Percentiles rank a stretch among this genome's conserved stretches.
These are phyloP conservation scores for Lamproptera curius DNA, from an alignment of 2,888 invertebrate genomes.

Conservation along the genomic window DNA sequence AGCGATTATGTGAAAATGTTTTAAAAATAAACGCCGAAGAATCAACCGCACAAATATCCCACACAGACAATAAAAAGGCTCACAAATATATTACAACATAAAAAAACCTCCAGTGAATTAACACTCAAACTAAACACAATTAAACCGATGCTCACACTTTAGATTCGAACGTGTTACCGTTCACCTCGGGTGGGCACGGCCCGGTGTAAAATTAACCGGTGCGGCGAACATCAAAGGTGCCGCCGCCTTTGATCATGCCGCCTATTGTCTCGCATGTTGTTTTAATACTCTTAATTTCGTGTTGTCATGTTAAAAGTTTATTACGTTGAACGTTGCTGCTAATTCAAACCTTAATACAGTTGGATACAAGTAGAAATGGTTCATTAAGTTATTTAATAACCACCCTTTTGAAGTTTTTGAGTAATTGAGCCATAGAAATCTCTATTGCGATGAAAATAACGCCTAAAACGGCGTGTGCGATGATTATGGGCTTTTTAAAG, in stretches of 20 bases:
- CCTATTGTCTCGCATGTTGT: constrained; percentile 70
- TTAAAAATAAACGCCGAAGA: too few species aligned
- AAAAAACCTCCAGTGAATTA: neutral
- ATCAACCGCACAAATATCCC: too few species aligned
- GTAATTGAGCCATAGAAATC: constrained; percentile 1
- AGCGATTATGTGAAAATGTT: too few species aligned
- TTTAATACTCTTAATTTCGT: constrained; percentile 67
- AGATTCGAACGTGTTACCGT: constrained; percentile 5
- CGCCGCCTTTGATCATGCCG: constrained; percentile 57
- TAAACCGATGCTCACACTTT: constrained; percentile 7
- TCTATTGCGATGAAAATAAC: constrained; percentile 20
- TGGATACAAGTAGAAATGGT: neutral
- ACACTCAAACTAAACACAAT: constrained; percentile 4
- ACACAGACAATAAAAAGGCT: too few species aligned
- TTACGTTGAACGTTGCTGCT: too few species aligned
- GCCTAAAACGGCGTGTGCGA: constrained; percentile 3
- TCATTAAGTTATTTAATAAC: neutral
- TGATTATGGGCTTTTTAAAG: constrained; percentile 11
- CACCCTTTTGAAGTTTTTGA: constrained; percentile 11
- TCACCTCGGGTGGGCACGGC: constrained; percentile 30
- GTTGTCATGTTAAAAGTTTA: constrained; percentile 73
- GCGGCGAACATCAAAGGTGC: constrained; percentile 53
- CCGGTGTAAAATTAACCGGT: constrained; percentile 61
- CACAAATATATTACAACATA: too few species aligned
- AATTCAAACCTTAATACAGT: constrained; percentile 32